A percentile compares a stretch with the other conserved stretches of the same genome.
Evolutionary conservation across 2,113 vertebrate genomes (phyloP).

Genomic region (Phocoena sinus): DNA sequence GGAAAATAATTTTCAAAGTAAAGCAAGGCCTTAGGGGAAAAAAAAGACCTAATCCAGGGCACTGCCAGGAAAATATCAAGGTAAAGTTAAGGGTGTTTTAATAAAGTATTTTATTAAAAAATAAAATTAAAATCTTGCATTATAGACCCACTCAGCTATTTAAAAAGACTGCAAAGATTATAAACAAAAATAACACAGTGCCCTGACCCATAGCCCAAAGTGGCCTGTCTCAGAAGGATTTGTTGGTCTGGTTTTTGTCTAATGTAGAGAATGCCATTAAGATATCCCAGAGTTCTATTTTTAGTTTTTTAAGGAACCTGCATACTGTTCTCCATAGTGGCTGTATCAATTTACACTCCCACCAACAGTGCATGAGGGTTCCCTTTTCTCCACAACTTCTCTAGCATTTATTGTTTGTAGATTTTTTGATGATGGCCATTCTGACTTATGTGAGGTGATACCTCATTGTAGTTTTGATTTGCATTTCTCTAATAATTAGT

Average conservation of each 20-base stretch:
- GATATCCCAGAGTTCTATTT: not conserved
- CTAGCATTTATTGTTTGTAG: no score
- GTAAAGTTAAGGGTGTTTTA: not conserved
- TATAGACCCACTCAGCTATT: not conserved
- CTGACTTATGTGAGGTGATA: no score
- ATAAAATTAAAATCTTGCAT: not conserved
- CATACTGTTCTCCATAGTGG: no score
- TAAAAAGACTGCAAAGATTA: not conserved
- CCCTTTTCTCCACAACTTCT: no score
- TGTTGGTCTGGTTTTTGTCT: not conserved
- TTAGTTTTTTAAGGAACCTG: no score
- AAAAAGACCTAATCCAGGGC: not conserved
- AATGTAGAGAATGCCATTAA: not conserved
- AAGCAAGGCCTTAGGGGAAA: not conserved
- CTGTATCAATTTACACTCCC: no score
- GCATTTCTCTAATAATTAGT: no score
- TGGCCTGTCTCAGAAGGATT: not conserved
- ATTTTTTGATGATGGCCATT: no score
- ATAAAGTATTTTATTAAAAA: not conserved
- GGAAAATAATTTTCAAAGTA: not conserved
- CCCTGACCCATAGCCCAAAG: not conserved
- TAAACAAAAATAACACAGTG: not conserved
- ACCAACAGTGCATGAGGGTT: no score
- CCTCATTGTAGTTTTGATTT: no score
- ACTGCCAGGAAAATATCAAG: not conserved